Conservation (phyloP, 2,113 vertebrate species). For the Lepus americanus region DNA sequence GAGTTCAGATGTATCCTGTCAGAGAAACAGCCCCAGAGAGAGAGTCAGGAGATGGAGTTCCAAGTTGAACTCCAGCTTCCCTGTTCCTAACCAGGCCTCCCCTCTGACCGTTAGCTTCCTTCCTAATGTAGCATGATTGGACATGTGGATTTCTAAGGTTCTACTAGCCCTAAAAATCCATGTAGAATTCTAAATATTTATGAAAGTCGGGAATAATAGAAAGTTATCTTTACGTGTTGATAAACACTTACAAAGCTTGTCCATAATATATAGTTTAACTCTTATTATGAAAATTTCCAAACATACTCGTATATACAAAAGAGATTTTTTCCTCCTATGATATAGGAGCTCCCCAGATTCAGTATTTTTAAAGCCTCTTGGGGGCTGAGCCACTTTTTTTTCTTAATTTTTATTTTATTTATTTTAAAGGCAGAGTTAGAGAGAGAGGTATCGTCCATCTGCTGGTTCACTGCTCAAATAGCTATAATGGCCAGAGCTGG, state of each 20-base stretch:
- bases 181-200: constrained; percentile 25
- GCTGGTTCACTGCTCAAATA: too few species aligned
- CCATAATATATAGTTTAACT: background rate
- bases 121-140: background rate
- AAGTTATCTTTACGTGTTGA: background rate
- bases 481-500: too few species aligned
- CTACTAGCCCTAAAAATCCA: background rate
- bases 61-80: background rate
- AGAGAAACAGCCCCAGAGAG: background rate
- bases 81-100: background rate
- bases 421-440: too few species aligned
- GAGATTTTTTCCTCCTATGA: background rate
- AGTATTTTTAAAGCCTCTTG: too few species aligned
- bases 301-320: background rate
- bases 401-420: too few species aligned
- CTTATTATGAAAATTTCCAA: constrained; percentile 54
- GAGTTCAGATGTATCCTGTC: background rate
- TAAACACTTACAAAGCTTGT: background rate
- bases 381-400: too few species aligned
- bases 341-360: constrained; percentile 2
- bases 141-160: background rate
- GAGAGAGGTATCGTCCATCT: too few species aligned
- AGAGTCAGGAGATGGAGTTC: background rate
- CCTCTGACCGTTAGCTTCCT: background rate
- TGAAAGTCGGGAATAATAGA: background rate